These are phyloP conservation scores for Deilephila porcellus DNA, from an alignment of 2,888 invertebrate species.

Conservation along the genomic window DNA sequence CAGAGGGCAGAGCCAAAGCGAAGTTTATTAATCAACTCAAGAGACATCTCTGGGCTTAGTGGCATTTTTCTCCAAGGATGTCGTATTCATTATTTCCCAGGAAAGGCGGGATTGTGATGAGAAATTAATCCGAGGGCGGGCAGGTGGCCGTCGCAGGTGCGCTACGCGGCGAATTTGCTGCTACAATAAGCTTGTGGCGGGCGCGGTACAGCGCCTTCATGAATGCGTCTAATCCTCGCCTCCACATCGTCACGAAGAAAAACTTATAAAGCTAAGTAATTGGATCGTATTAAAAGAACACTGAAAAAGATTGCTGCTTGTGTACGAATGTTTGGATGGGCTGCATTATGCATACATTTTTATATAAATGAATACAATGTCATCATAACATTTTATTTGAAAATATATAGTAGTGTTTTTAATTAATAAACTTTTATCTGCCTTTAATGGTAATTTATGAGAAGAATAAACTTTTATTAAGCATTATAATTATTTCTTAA, in stretches of 20 bases:
- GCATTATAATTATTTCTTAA: too few relatives aligned
- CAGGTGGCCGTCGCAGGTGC: conserved; percentile 75
- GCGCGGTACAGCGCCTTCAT: conserved; percentile 41
- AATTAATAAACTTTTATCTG: too few relatives aligned
- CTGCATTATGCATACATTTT: not conserved
- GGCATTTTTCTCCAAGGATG: conserved; percentile 77
- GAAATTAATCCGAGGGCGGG: conserved; percentile 79
- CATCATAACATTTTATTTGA: not conserved
- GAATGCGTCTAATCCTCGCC: conserved; percentile 35
- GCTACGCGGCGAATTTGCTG: conserved; percentile 66
- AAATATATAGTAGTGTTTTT: not conserved
- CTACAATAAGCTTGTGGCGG: conserved; percentile 53
- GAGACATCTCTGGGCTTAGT: conserved; percentile 68
- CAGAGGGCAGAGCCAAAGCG: conserved; percentile 15
- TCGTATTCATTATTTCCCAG: conserved; percentile 75
- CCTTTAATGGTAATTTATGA: too few relatives aligned
- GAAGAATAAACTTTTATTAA: too few relatives aligned
- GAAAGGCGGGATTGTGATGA: conserved; percentile 75
- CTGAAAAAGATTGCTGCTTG: conserved; percentile 1
- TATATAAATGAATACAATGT: not conserved
- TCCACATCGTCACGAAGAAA: conserved; percentile 21
- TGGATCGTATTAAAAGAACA: not conserved
- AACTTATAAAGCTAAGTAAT: conserved; percentile 16
- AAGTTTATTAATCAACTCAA: conserved; percentile 78
- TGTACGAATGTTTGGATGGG: conserved; percentile 8